A percentile compares a stretch with the other conserved stretches of the same genome.
Conservation (phyloP, 1,140 invertebrate species). For the Mylabris phalerata region DNA sequence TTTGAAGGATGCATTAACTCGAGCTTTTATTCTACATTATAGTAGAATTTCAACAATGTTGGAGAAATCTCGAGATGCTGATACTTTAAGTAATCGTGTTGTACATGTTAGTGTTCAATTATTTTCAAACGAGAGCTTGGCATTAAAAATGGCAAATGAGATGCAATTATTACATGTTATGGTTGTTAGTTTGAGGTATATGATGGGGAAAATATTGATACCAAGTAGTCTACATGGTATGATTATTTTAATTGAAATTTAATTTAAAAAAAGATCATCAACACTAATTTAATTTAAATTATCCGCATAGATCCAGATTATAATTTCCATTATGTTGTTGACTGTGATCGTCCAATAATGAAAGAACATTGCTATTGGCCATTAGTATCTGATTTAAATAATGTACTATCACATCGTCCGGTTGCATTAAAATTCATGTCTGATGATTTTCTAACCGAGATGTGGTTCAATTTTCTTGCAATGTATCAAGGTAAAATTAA, state of each 20-base stretch:
- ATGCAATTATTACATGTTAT: constrained; percentile 87
- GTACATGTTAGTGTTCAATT: constrained; percentile 95
- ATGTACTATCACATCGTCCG: constrained; percentile 87
- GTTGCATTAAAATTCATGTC: constrained; percentile 85
- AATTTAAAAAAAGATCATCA: background rate
- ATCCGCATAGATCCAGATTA: constrained; percentile 59
- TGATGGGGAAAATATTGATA: constrained; percentile 88
- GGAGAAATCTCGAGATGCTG: constrained; percentile 76
- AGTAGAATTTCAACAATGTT: constrained; percentile 88
- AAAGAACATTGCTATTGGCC: constrained; percentile 98
- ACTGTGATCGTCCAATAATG: constrained; percentile 86
- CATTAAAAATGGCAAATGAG: constrained; percentile 83
- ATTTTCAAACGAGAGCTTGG: constrained; percentile 89
- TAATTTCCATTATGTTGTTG: constrained; percentile 87
- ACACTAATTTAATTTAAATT: background rate
- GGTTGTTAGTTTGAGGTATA: constrained; percentile 86
- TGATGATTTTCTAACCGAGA: constrained; percentile 76
- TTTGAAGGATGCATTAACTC: constrained; percentile 77
- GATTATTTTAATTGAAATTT: background rate
- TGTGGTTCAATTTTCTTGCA: constrained; percentile 92
- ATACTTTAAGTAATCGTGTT: constrained; percentile 88
- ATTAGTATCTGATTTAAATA: constrained; percentile 93
- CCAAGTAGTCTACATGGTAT: constrained; percentile 78
- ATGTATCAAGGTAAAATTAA: constrained; percentile 72
- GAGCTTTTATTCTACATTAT: constrained; percentile 93